phyloP scores from a whole-genome alignment of 2,797 vertebrate species.

The Arremon brunneinucha region DNA sequence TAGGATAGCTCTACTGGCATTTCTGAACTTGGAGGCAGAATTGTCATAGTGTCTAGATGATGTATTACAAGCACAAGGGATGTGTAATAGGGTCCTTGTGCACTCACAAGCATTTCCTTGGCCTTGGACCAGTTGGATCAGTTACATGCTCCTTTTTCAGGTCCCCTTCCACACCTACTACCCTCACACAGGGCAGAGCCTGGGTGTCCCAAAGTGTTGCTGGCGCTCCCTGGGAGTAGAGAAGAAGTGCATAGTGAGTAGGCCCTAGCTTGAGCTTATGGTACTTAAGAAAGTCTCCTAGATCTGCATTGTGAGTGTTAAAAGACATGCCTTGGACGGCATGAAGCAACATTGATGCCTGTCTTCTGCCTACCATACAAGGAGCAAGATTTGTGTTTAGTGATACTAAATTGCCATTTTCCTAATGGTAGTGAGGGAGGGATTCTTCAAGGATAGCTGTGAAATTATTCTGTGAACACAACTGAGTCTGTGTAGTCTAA shows the following conservation, averaged over 20 bases:
- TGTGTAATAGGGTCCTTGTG: neutral
- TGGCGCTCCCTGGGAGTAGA: neutral
- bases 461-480: neutral
- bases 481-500: neutral
- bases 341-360: neutral
- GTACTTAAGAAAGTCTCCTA: neutral
- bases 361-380: neutral
- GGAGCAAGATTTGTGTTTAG: neutral
- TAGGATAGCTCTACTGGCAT: accelerated
- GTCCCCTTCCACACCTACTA: neutral
- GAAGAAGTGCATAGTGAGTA: accelerated
- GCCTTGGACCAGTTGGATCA: neutral
- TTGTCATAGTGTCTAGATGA: neutral
- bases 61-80: neutral
- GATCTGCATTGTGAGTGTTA: neutral
- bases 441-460: neutral
- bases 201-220: neutral
- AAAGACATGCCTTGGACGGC: neutral
- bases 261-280: neutral
- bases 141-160: neutral
- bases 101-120: neutral
- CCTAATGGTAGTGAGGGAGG: neutral
- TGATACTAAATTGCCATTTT: neutral
- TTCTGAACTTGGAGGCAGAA: neutral
- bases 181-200: neutral